phyloP scores from a whole-genome alignment of 2,888 invertebrate genomes.

The Nemapogon koenigi region DNA sequence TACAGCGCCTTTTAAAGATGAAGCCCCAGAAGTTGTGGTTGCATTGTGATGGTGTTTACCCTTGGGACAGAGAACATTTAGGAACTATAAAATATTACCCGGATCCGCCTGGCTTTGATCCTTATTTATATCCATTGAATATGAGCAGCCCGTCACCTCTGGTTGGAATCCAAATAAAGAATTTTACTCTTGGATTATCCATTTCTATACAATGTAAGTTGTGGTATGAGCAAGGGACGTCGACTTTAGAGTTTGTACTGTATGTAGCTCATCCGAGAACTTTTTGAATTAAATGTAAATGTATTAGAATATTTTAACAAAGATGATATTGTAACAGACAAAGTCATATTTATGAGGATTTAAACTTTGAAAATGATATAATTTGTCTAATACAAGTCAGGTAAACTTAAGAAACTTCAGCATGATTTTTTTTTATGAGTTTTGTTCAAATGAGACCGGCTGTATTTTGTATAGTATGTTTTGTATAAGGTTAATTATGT shows the following conservation, averaged over 20 bases:
- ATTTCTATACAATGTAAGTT: constrained; percentile 40
- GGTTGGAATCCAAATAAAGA: constrained; percentile 39
- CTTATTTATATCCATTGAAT: constrained; percentile 30
- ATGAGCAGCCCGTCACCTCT: constrained; percentile 27
- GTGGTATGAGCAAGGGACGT: constrained; percentile 39
- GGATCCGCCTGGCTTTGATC: constrained; percentile 44
- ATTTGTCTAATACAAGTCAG: too few relatives aligned
- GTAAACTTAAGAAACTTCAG: too few relatives aligned
- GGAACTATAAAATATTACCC: constrained; percentile 41
- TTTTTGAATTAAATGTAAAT: too few relatives aligned
- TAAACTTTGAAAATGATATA: too few relatives aligned
- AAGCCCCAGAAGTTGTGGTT: constrained; percentile 37
- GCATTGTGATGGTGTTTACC: constrained; percentile 35
- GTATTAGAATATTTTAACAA: too few relatives aligned
- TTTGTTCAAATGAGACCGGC: too few relatives aligned
- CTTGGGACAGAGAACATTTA: constrained; percentile 45
- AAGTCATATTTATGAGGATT: too few relatives aligned
- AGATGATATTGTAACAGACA: too few relatives aligned
- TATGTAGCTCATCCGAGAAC: too few relatives aligned
- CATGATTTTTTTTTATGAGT: too few relatives aligned
- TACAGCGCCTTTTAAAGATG: constrained; percentile 30
- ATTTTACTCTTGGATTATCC: constrained; percentile 40
- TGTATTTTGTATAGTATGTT: too few relatives aligned
- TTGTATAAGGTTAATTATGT: too few relatives aligned
- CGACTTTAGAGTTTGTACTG: constrained; percentile 34